Evolutionary conservation across 2,113 vertebrate genomes (phyloP).

Genomic region (Gallinago paraguaiae): DNA sequence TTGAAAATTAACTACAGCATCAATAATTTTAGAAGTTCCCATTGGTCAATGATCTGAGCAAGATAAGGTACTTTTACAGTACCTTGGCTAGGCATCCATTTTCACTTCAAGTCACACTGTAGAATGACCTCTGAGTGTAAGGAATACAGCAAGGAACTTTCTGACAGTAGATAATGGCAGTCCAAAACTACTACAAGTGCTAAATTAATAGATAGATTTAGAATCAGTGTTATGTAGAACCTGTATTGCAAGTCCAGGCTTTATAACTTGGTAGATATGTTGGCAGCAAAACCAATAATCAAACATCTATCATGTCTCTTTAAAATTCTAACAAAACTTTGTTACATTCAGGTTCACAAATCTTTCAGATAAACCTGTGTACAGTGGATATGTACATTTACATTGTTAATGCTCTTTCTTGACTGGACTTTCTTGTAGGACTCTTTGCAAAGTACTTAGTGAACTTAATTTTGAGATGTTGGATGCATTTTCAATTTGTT

Average conservation of each 20-base stretch:
- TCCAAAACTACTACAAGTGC: not conserved
- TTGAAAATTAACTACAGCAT: not conserved
- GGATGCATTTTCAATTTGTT: not conserved
- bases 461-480: not conserved
- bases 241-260: not conserved
- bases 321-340: not conserved
- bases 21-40: not conserved
- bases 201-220: conserved; percentile 38
- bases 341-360: not conserved
- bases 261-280: not conserved
- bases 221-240: conserved; percentile 14
- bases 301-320: not conserved
- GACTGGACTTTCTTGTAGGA: not conserved
- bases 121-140: not conserved
- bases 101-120: not conserved
- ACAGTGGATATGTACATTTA: not conserved
- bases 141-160: not conserved
- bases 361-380: not conserved
- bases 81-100: not conserved
- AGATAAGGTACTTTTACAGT: not conserved
- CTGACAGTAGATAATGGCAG: not conserved
- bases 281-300: not conserved
- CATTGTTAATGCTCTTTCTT: not conserved
- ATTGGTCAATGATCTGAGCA: not conserved
- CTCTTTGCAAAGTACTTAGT: not conserved